Evolutionary conservation across 92 coral and sea anemone genomes (phyloP), one percentile per base, ranked within the genome.

Genomic region (Umimayanthus chanpuru): DNA sequence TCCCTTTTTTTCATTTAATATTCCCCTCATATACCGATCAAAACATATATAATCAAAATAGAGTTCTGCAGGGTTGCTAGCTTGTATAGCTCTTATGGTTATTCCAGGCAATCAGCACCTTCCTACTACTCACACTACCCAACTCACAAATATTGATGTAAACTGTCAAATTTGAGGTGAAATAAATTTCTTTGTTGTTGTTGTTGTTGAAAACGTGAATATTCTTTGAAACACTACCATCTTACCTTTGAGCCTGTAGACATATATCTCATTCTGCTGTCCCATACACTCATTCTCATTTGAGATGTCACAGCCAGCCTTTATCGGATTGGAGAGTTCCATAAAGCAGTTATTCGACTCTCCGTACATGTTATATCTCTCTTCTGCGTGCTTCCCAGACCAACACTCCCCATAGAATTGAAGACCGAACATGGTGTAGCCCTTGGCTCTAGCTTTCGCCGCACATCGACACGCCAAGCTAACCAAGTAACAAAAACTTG

Each of bases 401-500:
- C 79, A 74, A 26, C 79, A 74, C 38, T 74, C 43, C 9, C 79
- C 79, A 9, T 18, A 76, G 18, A 36, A 76, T 12, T 76, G 80
- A 36, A 76, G 53, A 8, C 80, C 80, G 40, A 76, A 76, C 80
- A 76, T 39, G 11, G n/a, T 36, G 55, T 2, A 76, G 26, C 80
- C 80, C 6, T 76, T 76, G 7, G 49, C 79, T 39, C 47, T 74
- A 14, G 79, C 4, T 36, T 30, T 38, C 47, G 5, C 79, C 9
- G 79, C 79, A 74, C 79, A 74, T 38, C 79, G 79, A 36, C 79
- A 74, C 29, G 79, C 79, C 23, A 74, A 38, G 79, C 79, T 74
- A 39, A 70, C 4, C 14, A 70, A 70, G 18, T 9, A 47, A 47
- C 0, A 6, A 47, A 7, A 47, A 7, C 6, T 1, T 47, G 50